A percentile compares a stretch with the other conserved stretches of the same genome.
These are phyloP conservation scores for Tetheella fluctuosa DNA, from an alignment of 2,888 invertebrate genomes.

Conservation along the genomic window DNA sequence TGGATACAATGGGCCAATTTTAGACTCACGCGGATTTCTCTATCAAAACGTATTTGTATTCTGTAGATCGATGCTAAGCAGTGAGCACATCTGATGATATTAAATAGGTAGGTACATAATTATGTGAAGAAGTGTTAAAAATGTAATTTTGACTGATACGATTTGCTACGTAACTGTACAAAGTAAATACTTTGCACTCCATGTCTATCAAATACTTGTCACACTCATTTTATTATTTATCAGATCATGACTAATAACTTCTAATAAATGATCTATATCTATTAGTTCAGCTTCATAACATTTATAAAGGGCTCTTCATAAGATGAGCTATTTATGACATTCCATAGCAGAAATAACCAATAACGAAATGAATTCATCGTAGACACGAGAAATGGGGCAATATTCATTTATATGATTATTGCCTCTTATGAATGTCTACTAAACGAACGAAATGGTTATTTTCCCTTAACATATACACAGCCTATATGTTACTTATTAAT, in stretches of 20 bases:
- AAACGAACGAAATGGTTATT: too few species aligned
- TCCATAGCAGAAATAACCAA: constrained; percentile 24
- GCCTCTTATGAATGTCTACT: constrained; percentile 10
- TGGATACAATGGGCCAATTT: neutral
- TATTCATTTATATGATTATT: constrained; percentile 3
- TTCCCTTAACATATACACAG: too few species aligned
- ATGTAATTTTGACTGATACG: too few species aligned
- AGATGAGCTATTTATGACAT: neutral
- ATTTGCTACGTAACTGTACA: too few species aligned
- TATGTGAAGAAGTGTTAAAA: too few species aligned
- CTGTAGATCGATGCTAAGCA: too few species aligned
- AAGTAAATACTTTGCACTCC: too few species aligned
- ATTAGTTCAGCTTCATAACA: neutral
- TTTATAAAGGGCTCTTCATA: constrained; percentile 6
- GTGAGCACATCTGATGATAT: too few species aligned
- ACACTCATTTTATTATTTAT: neutral
- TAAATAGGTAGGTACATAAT: too few species aligned
- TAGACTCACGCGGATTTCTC: neutral
- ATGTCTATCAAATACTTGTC: neutral
- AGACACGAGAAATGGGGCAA: constrained; percentile 12
- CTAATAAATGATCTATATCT: neutral
- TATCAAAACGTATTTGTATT: too few species aligned
- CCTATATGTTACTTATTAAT: too few species aligned
- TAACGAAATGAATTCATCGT: constrained; percentile 33
- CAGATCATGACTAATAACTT: neutral